Evolutionary conservation across 1,140 invertebrate genomes (phyloP).

Genomic region (Trichonephila clavata): DNA sequence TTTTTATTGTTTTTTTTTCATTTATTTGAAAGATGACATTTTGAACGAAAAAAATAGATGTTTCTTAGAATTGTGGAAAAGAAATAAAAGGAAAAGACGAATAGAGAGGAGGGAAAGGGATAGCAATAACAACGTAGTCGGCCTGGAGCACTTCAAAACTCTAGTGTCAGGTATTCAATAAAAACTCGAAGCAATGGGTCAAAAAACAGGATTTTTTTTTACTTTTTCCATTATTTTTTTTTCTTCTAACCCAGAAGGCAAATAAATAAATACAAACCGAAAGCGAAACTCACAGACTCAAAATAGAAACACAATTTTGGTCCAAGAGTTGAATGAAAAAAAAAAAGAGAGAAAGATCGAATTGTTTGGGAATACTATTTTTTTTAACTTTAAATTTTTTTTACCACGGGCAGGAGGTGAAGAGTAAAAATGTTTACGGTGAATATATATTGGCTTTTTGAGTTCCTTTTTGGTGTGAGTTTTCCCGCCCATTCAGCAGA

Average conservation of each 20-base stretch:
- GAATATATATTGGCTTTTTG: constrained; percentile 73
- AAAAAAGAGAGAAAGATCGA: constrained; percentile 32
- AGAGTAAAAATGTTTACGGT: constrained; percentile 65
- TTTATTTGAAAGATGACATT: not conserved
- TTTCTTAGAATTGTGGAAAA: not conserved
- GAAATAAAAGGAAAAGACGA: not conserved
- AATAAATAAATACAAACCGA: constrained; percentile 67
- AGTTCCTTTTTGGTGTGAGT: not conserved
- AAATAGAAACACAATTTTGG: constrained; percentile 70
- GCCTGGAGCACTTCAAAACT: constrained; percentile 7
- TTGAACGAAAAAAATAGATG: not conserved
- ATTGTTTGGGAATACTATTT: constrained; percentile 43
- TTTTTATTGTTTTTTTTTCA: not conserved
- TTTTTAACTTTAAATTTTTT: not conserved
- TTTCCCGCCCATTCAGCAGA: constrained; percentile 37
- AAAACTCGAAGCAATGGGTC: constrained; percentile 57
- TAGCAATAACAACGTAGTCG: constrained; percentile 18
- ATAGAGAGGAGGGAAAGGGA: not conserved
- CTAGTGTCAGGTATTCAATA: constrained; percentile 65
- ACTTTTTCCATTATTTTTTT: not conserved
- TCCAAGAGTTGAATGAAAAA: constrained; percentile 14
- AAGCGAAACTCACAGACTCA: constrained; percentile 61
- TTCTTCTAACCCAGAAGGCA: not conserved
- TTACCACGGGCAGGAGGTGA: not conserved
- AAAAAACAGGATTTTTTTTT: not conserved